Conservation (phyloP, 2,797 vertebrate genomes). For the Thamnophis elegans region DNA sequence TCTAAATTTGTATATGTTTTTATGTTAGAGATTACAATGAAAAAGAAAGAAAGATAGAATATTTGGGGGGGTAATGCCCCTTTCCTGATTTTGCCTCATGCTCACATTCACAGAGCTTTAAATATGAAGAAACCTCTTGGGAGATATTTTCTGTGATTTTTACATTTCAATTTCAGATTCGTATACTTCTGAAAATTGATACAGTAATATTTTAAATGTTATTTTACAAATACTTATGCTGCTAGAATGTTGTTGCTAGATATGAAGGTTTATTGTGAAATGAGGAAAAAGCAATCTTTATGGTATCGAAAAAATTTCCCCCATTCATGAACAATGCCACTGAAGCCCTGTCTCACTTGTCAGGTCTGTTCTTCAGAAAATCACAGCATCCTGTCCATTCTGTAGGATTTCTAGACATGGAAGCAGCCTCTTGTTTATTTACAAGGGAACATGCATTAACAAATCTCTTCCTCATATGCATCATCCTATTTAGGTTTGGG, state of each 20-base stretch:
- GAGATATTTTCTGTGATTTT: constrained; percentile 2
- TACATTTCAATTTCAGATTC: constrained; percentile 21
- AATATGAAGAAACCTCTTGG: constrained; percentile 7
- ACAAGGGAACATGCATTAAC: not conserved
- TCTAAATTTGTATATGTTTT: not conserved
- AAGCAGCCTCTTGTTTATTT: not conserved
- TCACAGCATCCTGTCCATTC: not conserved
- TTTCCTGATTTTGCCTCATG: not conserved
- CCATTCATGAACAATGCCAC: not conserved
- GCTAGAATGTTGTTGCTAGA: constrained; percentile 34
- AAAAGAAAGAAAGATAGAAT: constrained; percentile 8
- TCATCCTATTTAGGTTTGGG: not conserved
- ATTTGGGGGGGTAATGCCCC: constrained; percentile 10
- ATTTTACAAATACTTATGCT: constrained; percentile 8
- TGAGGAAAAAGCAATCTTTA: constrained; percentile 43
- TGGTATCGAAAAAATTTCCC: constrained; percentile 21
- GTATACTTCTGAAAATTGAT: constrained; percentile 2
- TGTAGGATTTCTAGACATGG: not conserved
- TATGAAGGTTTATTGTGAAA: constrained; percentile 51
- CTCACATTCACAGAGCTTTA: constrained; percentile 52
- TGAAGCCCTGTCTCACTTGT: not conserved
- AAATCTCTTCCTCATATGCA: constrained; percentile 14
- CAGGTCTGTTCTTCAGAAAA: constrained; percentile 23
- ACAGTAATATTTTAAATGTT: constrained; percentile 21
- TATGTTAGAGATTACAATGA: not conserved